These are phyloP conservation scores for Lepidurus arcticus DNA, from an alignment of 1,140 invertebrate genomes.

Conservation along the genomic window DNA sequence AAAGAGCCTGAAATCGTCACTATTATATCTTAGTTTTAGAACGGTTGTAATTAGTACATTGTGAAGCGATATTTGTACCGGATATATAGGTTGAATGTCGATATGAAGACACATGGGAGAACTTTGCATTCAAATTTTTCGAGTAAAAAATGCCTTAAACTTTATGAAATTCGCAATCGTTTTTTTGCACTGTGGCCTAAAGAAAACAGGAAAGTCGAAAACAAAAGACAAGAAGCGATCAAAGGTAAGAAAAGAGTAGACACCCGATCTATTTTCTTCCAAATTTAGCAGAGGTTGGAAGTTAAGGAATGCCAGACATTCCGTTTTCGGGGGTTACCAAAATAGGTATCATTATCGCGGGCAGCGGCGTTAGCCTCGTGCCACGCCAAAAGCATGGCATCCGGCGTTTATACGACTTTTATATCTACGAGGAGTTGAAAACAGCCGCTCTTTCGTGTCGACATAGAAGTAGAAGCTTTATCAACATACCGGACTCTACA, in stretches of 20 bases:
- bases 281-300: background rate
- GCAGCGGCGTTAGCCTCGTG: background rate
- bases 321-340: background rate
- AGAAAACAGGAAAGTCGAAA: background rate
- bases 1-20: too few species aligned
- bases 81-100: too few species aligned
- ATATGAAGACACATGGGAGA: too few species aligned
- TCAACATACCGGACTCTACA: background rate
- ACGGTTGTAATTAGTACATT: too few species aligned
- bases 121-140: too few species aligned
- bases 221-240: background rate
- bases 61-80: too few species aligned
- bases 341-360: conserved; percentile 9
- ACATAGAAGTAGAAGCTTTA: conserved; percentile 5
- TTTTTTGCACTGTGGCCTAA: background rate
- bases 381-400: background rate
- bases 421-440: conserved; percentile 4
- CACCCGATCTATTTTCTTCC: background rate
- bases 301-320: background rate
- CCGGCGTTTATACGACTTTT: conserved; percentile 18
- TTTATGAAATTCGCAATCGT: too few species aligned
- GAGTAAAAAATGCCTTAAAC: too few species aligned
- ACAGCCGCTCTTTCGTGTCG: background rate
- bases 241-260: background rate
- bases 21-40: too few species aligned